phyloP scores from a whole-genome alignment of 2,888 invertebrate genomes.

The Troides oblongomaculatus region DNA sequence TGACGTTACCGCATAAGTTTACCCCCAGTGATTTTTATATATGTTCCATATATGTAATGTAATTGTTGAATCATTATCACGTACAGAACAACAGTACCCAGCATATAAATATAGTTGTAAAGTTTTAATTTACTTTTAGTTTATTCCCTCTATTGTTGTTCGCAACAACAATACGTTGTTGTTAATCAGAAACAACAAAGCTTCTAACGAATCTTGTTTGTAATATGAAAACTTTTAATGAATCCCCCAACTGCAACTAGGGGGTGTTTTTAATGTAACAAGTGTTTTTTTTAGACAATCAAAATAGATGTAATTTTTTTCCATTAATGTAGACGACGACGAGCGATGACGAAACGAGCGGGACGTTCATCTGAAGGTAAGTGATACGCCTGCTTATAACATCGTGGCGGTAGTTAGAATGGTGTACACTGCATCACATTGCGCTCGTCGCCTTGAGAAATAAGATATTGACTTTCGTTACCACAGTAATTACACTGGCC shows the following conservation, averaged over 20 bases:
- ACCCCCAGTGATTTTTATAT: no score
- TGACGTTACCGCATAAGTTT: no score
- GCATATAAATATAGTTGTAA: neutral
- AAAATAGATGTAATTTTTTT: neutral
- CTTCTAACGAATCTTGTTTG: slow-evolving; percentile 4
- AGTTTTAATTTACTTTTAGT: slow-evolving; percentile 13
- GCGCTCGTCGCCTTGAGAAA: no score
- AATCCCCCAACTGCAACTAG: neutral
- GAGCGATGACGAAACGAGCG: no score
- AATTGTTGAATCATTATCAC: neutral
- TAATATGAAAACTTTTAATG: slow-evolving; percentile 12
- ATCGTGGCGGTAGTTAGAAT: no score
- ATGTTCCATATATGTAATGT: neutral
- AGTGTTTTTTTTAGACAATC: neutral
- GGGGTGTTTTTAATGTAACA: neutral
- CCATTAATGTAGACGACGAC: no score
- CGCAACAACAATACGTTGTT: neutral
- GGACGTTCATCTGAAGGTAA: no score
- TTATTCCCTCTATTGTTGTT: slow-evolving; percentile 1
- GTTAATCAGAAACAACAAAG: slow-evolving; percentile 5
- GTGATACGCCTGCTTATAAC: no score
- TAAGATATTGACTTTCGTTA: no score
- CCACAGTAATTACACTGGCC: no score
- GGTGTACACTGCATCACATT: no score
- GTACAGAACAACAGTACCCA: neutral